A percentile compares a stretch with the other conserved stretches of the same genome.
These are phyloP conservation scores for Pygocentrus nattereri DNA, from an alignment of 2,797 vertebrate species.

Conservation along the genomic window DNA sequence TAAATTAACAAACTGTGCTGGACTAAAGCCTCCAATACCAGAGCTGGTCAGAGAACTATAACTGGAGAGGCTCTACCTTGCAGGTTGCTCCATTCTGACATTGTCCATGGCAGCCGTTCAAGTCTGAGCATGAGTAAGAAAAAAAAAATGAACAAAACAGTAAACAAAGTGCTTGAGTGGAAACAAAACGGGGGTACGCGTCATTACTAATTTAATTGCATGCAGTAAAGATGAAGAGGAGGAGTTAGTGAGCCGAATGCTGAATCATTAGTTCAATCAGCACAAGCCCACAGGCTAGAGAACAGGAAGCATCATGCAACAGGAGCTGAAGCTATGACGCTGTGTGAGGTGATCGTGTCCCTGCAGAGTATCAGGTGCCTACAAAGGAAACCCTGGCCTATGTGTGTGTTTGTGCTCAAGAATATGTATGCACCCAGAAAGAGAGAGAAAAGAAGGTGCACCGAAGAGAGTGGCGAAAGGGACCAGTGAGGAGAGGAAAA, in stretches of 20 bases:
- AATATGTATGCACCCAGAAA: slow-evolving; percentile 30
- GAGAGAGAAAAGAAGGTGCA: slow-evolving; percentile 24
- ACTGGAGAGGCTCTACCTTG: slow-evolving; percentile 77
- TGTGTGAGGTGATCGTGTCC: slow-evolving; percentile 38
- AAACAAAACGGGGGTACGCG: slow-evolving; percentile 48
- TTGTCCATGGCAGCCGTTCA: slow-evolving; percentile 86
- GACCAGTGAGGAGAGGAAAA: slow-evolving; percentile 48
- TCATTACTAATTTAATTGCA: slow-evolving; percentile 29
- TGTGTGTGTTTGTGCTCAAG: background rate
- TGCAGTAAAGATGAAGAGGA: slow-evolving; percentile 44
- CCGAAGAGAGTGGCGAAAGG: slow-evolving; percentile 30
- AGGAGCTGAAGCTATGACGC: slow-evolving; percentile 39
- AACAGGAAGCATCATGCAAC: slow-evolving; percentile 57
- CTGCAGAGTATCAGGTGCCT: slow-evolving; percentile 32
- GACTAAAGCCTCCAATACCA: background rate
- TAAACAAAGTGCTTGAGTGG: slow-evolving; percentile 32
- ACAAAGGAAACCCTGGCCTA: slow-evolving; percentile 47
- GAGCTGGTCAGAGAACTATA: background rate
- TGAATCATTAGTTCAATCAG: slow-evolving; percentile 42
- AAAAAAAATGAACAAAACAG: slow-evolving; percentile 21
- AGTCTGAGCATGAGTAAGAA: slow-evolving; percentile 72
- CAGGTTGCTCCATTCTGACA: slow-evolving; percentile 93
- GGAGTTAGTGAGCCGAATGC: slow-evolving; percentile 42
- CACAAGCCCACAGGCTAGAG: slow-evolving; percentile 27
- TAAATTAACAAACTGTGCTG: background rate